Conservation (phyloP, 2,888 invertebrate species). For the Acronicta aceris region DNA sequence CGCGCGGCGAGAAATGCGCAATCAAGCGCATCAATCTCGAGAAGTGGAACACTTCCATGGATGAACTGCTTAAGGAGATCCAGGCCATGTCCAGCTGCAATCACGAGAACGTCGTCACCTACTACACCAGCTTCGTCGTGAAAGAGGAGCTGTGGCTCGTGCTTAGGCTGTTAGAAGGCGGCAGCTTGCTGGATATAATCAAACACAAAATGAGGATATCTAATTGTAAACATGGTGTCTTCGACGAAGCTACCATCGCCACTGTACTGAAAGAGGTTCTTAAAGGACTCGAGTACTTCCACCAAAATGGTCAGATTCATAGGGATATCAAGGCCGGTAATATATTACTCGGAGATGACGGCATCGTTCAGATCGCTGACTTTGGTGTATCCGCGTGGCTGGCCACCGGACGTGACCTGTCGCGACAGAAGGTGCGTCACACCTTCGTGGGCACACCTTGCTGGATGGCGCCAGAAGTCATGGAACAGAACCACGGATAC, state of each 20-base stretch:
- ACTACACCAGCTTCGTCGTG: constrained; percentile 99
- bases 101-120: constrained; percentile 99
- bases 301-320: constrained; percentile 98
- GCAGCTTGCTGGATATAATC: constrained; percentile 96
- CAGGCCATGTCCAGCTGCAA: constrained; percentile 99
- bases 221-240: constrained; percentile 98
- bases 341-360: constrained; percentile 98
- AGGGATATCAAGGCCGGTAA: constrained; percentile 91
- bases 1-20: constrained; percentile 98
- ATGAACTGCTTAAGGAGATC: constrained; percentile 97
- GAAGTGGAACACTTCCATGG: constrained; percentile 99
- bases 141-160: constrained; percentile 99
- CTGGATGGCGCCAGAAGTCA: constrained; percentile 99
- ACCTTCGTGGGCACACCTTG: constrained; percentile 99
- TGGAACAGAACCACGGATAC: constrained; percentile 99
- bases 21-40: constrained; percentile 99
- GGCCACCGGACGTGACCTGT: constrained; percentile 98
- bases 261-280: constrained; percentile 99
- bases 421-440: constrained; percentile 98
- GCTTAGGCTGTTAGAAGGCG: constrained; percentile 98
- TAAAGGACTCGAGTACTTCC: constrained; percentile 99
- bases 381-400: constrained; percentile 99
- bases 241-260: constrained; percentile 99
- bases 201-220: constrained; percentile 98
- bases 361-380: constrained; percentile 99